Base-by-base conservation (phyloP, 2,888 invertebrate species). In the Seira sanloemensis region DNA sequence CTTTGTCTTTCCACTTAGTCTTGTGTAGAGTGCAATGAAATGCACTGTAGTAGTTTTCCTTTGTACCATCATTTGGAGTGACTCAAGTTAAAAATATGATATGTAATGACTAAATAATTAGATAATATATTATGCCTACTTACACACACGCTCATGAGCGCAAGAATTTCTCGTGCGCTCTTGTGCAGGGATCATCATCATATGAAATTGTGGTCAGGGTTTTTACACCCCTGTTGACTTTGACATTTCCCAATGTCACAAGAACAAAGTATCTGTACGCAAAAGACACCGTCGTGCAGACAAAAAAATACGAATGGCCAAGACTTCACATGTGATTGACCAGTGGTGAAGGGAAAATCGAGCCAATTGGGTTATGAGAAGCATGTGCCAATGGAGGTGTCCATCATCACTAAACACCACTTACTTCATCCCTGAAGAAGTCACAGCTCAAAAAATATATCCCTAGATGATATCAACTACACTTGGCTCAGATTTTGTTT, bases 181-280 rank as follows among this genome's bases (percentile, higher is more conserved):
- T n/a, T n/a, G n/a, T n/a, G n/a, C n/a, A n/a, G n/a, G n/a, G n/a
- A n/a, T n/a, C n/a, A n/a, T n/a, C n/a, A n/a, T n/a, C n/a, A n/a
- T n/a, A n/a, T 37, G 37, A 58, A 58, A 26, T 73, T 82, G 76
- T 67, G 78, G 83, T 83, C 83, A 78, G 83, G 83, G 72, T 77
- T 78, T 78, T 67, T 75, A 58, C 9, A 66, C 66, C 66, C 62
- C 66, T 18, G 50, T 67, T 81, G 81, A 67, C 82, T 82, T 77
- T 83, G 83, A 83, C 83, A 83, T 83, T 72, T 78, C 24, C 77
- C 83, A 83, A 83, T 83, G 83, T 78, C 83, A 82, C 24, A 18
- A 19, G 5, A 9, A 37, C 37, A n/a, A n/a, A n/a, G n/a, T n/a
- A n/a, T n/a, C n/a, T n/a, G n/a, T 37, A 37, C 12, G 37, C 37